phyloP scores from a whole-genome alignment of 1,140 invertebrate genomes.

The Euwallacea similis region DNA sequence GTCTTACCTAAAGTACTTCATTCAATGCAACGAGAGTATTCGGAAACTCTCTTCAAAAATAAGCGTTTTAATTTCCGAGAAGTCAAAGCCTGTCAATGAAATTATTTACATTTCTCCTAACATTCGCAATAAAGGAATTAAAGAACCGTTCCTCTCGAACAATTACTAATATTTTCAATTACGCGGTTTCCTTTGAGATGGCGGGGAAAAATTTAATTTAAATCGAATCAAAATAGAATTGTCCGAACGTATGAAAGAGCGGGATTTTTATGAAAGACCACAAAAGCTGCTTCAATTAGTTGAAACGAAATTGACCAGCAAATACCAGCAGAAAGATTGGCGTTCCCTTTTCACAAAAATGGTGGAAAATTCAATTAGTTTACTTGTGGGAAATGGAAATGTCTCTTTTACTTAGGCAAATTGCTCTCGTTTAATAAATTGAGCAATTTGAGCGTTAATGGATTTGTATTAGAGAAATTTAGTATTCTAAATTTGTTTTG shows the following conservation, averaged over 20 bases:
- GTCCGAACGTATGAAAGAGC: constrained; percentile 3
- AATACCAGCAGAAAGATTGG: background rate
- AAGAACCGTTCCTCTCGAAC: no score
- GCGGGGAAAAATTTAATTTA: constrained; percentile 11
- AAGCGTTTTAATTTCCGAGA: no score
- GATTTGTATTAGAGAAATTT: no score
- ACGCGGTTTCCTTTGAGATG: constrained; percentile 1
- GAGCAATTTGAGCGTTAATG: no score
- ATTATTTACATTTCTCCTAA: background rate
- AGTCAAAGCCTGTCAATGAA: background rate
- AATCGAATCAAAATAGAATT: constrained; percentile 10
- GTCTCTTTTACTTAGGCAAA: background rate
- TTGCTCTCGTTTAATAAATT: constrained; percentile 4
- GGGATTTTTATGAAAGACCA: constrained; percentile 11
- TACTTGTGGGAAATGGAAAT: background rate
- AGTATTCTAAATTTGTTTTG: no score
- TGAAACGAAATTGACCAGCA: constrained; percentile 14
- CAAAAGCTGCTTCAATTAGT: constrained; percentile 11
- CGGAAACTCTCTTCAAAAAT: no score
- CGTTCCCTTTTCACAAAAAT: constrained; percentile 2
- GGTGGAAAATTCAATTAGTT: constrained; percentile 6
- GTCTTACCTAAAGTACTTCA: no score
- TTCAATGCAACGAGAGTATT: no score
- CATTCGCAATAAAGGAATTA: background rate
- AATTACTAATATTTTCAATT: constrained; percentile 5